Evolutionary conservation across 2,797 vertebrate genomes (phyloP), one percentile per base, ranked within the genome.

Genomic region (Enteromius viviparus): DNA sequence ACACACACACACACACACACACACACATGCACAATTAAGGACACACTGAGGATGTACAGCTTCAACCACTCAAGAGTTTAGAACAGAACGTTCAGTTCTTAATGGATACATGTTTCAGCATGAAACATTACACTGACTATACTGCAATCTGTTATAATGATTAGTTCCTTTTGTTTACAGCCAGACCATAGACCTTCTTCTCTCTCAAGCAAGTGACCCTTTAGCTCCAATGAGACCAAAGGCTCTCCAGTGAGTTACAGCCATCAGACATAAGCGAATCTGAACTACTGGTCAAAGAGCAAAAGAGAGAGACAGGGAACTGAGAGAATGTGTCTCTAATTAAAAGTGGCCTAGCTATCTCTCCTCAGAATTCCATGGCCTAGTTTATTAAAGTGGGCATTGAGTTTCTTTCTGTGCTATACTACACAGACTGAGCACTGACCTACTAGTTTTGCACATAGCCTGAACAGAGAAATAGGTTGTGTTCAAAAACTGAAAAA

Each of bases 261-360:
- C 76, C 65, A 75, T 81, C 68, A 80, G 79, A 80, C 68, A 69
- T 58, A 51, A 78, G 75, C 60, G 65, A 64, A 83, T 51, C 40
- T 70, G 66, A 83, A 62, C 74, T 32, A 83, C 75, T 29, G 65
- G 65, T 83, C 82, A 83, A 77, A 83, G 65, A 83, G 72, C 74
- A 64, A 55, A 84, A 58, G 14, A 69, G 53, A 80, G 49, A 53
- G 37, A 79, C 7, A 40, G 42, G 60, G 11, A 78, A 80, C 62
- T 75, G 47, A 76, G 47, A 84, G 68, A 74, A 84, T 71, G 34
- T 42, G 70, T 82, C 82, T 88, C 88, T 89, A 90, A 92, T 92
- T 92, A 92, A 91, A 78, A 89, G 83, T 88, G 79, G 53, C 88
- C 87, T 84, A 60, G 15, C 89, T 88, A 72, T 87, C 84, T 83